Percentiles rank a stretch among this genome's conserved stretches.
Conservation (phyloP, 2,888 invertebrate species). For the Microctonus hyperodae region DNA sequence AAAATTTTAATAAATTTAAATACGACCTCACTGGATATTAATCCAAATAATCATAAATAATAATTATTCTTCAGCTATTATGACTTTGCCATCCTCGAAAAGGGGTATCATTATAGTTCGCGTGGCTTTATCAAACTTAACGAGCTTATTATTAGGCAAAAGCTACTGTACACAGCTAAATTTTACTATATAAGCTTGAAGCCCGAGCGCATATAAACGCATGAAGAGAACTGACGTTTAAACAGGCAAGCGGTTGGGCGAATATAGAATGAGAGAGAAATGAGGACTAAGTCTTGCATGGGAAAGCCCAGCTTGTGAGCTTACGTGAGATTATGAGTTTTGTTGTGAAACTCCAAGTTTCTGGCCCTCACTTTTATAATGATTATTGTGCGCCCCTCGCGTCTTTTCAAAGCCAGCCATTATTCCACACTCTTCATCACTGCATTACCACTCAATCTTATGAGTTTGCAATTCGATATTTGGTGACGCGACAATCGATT, state of each 20-base stretch:
- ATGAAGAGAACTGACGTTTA: slow-evolving; percentile 35
- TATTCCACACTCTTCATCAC: background rate
- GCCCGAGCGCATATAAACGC: slow-evolving; percentile 37
- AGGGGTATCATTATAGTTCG: slow-evolving; percentile 30
- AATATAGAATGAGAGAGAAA: slow-evolving; percentile 13
- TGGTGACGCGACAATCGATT: slow-evolving; percentile 1
- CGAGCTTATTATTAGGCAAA: slow-evolving; percentile 51
- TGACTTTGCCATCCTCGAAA: background rate
- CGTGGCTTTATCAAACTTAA: slow-evolving; percentile 41
- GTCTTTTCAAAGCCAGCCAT: slow-evolving; percentile 20
- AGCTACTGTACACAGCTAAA: slow-evolving; percentile 49
- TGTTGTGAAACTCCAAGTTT: slow-evolving; percentile 56
- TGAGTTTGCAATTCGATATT: slow-evolving; percentile 10
- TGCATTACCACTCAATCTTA: background rate
- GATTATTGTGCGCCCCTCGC: slow-evolving; percentile 48
- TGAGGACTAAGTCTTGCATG: slow-evolving; percentile 46
- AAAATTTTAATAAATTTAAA: background rate
- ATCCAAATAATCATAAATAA: slow-evolving; percentile 5
- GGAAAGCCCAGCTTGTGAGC: slow-evolving; percentile 60
- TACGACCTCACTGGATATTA: background rate
- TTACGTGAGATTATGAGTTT: slow-evolving; percentile 60
- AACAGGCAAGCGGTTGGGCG: slow-evolving; percentile 24
- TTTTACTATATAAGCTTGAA: slow-evolving; percentile 49
- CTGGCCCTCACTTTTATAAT: slow-evolving; percentile 54
- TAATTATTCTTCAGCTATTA: too few relatives aligned